Conservation (phyloP, 2,888 invertebrate species). For the Enchytraeus crypticus region DNA sequence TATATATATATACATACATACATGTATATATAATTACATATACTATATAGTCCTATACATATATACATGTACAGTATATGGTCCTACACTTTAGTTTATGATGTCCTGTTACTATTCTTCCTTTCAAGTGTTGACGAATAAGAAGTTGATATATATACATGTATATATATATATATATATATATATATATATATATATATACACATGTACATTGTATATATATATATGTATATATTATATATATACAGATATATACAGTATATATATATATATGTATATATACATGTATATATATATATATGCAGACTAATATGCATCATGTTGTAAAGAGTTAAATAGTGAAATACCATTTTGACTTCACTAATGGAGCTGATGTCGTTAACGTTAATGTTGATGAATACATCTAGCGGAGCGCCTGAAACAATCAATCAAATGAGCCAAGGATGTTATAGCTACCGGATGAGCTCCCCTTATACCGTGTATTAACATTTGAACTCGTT, state of each 20-base stretch:
- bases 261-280: no score
- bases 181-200: not conserved
- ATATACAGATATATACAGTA: no score
- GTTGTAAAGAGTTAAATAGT: not conserved
- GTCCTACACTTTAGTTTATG: no score
- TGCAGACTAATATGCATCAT: not conserved
- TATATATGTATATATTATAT: no score
- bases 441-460: no score
- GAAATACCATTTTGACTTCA: conserved; percentile 11
- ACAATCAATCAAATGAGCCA: not conserved
- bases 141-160: no score
- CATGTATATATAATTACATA: not conserved
- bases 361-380: conserved; percentile 13
- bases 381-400: conserved; percentile 7
- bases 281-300: not conserved
- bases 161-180: not conserved
- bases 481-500: no score
- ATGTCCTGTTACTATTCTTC: no score
- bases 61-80: no score
- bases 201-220: no score
- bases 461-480: no score
- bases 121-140: no score
- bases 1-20: not conserved
- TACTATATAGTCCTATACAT: not conserved
- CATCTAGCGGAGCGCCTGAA: conserved; percentile 1